Conservation (phyloP, 2,888 invertebrate genomes). For the Heteromurus nitidus region DNA sequence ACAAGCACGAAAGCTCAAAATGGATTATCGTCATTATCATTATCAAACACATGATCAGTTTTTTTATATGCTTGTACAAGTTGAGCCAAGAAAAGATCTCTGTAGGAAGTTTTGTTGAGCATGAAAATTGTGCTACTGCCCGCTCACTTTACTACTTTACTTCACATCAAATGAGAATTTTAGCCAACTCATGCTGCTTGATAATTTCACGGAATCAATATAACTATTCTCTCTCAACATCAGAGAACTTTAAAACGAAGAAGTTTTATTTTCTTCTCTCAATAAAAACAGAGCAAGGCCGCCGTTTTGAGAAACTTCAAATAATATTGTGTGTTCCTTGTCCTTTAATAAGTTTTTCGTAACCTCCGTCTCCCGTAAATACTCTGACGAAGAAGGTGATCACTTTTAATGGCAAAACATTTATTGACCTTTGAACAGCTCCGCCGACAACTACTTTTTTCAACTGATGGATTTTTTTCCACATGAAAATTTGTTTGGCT, state of each 20-base stretch:
- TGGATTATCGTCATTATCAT: slow-evolving; percentile 18
- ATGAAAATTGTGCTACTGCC: background rate
- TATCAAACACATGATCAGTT: background rate
- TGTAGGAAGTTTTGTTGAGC: background rate
- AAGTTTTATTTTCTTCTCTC: slow-evolving; percentile 12
- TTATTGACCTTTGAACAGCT: too few relatives aligned
- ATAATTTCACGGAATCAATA: slow-evolving; percentile 51
- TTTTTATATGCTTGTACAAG: background rate
- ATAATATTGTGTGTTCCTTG: background rate
- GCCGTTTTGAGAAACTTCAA: background rate
- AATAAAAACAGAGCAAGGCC: slow-evolving; percentile 29
- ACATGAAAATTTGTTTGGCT: background rate
- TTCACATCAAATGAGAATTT: background rate
- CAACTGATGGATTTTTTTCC: background rate
- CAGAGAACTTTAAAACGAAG: too few relatives aligned
- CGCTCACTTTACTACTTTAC: background rate
- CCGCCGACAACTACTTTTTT: background rate
- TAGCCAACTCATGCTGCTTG: slow-evolving; percentile 52
- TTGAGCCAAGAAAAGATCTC: background rate
- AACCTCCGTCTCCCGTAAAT: background rate
- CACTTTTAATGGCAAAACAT: background rate
- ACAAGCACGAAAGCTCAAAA: background rate
- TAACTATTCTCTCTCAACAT: slow-evolving; percentile 11
- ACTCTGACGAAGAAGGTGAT: background rate
- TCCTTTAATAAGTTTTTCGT: too few relatives aligned